Evolutionary conservation across 2,888 invertebrate species (phyloP).

Genomic region (Furcula furcula): DNA sequence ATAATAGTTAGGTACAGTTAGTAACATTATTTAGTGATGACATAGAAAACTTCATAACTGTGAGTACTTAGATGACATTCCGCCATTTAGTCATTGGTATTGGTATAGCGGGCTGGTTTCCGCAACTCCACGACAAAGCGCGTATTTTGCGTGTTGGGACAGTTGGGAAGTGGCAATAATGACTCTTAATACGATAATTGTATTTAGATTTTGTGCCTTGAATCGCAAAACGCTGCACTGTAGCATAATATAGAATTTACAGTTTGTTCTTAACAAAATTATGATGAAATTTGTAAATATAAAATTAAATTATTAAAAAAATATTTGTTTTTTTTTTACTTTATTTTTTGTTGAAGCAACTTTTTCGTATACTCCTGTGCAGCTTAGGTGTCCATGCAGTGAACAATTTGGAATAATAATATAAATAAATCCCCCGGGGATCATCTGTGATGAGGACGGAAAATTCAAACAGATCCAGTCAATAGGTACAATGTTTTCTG

Average conservation of each 20-base stretch:
- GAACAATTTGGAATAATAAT: too few relatives aligned
- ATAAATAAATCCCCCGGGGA: too few relatives aligned
- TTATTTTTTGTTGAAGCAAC: too few relatives aligned
- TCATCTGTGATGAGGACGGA: too few relatives aligned
- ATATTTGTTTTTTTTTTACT: too few relatives aligned
- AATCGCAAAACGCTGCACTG: slow-evolving; percentile 48
- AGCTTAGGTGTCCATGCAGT: too few relatives aligned
- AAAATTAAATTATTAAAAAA: slow-evolving; percentile 34
- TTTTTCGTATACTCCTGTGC: too few relatives aligned
- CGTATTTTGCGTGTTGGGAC: too few relatives aligned
- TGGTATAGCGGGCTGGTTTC: too few relatives aligned
- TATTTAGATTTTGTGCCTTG: slow-evolving; percentile 54
- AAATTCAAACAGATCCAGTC: too few relatives aligned
- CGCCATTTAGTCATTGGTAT: slow-evolving; percentile 70
- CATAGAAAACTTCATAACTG: slow-evolving; percentile 17
- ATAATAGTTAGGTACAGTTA: too few relatives aligned
- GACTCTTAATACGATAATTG: slow-evolving; percentile 23
- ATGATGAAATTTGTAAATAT: slow-evolving; percentile 69
- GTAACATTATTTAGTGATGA: slow-evolving; percentile 3
- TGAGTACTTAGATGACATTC: slow-evolving; percentile 61
- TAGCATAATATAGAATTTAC: slow-evolving; percentile 48
- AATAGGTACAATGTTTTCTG: too few relatives aligned
- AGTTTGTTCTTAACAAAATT: slow-evolving; percentile 61
- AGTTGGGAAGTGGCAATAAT: slow-evolving; percentile 12
- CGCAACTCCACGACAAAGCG: not conserved